Percentiles rank a stretch among this genome's conserved stretches.
Conservation (phyloP, 2,888 invertebrate genomes). For the Leucoma salicis region DNA sequence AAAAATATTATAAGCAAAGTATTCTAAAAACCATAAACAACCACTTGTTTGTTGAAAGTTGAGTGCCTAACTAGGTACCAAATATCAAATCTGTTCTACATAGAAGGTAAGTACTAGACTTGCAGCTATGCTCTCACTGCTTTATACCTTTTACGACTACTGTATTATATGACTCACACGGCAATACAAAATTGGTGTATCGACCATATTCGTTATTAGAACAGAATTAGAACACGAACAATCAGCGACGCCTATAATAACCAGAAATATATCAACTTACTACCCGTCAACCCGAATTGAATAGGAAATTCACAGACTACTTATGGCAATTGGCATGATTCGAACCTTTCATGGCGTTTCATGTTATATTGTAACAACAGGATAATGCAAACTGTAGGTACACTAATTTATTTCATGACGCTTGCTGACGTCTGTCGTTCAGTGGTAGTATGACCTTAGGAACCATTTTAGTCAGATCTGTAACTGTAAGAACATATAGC, state of each 20-base stretch:
- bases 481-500: conserved; percentile 13
- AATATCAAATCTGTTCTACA: too few relatives aligned
- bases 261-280: too few relatives aligned
- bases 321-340: too few relatives aligned
- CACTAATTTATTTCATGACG: conserved; percentile 54
- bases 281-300: too few relatives aligned
- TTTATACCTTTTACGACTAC: not conserved
- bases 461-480: conserved; percentile 13
- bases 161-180: conserved; percentile 22
- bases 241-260: conserved; percentile 24
- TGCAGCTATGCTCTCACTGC: not conserved
- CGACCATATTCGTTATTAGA: conserved; percentile 22
- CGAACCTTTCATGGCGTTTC: too few relatives aligned
- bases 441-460: conserved; percentile 63
- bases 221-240: conserved; percentile 27
- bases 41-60: conserved; percentile 6
- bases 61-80: conserved; percentile 2
- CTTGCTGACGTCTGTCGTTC: conserved; percentile 57
- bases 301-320: too few relatives aligned
- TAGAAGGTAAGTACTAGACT: not conserved
- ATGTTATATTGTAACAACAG: too few relatives aligned
- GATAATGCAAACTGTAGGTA: conserved; percentile 41
- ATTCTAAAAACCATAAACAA: conserved; percentile 4
- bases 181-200: conserved; percentile 25
- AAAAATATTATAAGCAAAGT: too few relatives aligned